phyloP scores from a whole-genome alignment of 2,888 invertebrate species.

The Polia nebulosa region DNA sequence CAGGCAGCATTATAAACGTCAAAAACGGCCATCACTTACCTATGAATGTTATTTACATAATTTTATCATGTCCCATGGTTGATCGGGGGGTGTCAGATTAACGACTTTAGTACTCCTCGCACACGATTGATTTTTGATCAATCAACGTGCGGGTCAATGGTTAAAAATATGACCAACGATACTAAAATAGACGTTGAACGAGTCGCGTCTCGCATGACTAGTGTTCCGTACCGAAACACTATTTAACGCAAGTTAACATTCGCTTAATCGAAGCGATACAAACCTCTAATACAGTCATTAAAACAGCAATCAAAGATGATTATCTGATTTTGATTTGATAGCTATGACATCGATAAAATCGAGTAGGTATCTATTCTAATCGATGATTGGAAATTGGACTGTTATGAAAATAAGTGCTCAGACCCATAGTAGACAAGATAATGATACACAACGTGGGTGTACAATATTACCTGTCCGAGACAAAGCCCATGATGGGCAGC shows the following conservation, averaged over 20 bases:
- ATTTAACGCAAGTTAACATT: conserved; percentile 20
- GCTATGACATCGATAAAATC: neutral
- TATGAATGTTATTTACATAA: conserved; percentile 49
- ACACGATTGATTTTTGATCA: conserved; percentile 47
- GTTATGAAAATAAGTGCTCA: neutral
- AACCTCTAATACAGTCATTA: neutral
- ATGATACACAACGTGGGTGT: no score
- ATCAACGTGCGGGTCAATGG: conserved; percentile 3
- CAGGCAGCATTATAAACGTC: conserved; percentile 4
- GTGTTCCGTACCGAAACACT: conserved; percentile 32
- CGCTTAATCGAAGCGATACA: conserved; percentile 4
- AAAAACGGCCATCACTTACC: conserved; percentile 8
- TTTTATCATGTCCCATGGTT: conserved; percentile 3
- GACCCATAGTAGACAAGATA: neutral
- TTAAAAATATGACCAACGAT: conserved; percentile 51
- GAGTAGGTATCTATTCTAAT: neutral
- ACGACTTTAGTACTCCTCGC: conserved; percentile 15
- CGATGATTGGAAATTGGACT: neutral
- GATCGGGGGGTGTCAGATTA: conserved; percentile 4
- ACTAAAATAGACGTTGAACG: conserved; percentile 45
- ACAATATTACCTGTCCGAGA: conserved; percentile 91
- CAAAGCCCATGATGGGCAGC: conserved; percentile 91
- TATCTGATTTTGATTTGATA: neutral
- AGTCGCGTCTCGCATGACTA: conserved; percentile 29
- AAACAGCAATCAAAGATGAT: neutral